phyloP scores from a whole-genome alignment of 1,140 invertebrate genomes.

The Lasioglossum albipes region DNA sequence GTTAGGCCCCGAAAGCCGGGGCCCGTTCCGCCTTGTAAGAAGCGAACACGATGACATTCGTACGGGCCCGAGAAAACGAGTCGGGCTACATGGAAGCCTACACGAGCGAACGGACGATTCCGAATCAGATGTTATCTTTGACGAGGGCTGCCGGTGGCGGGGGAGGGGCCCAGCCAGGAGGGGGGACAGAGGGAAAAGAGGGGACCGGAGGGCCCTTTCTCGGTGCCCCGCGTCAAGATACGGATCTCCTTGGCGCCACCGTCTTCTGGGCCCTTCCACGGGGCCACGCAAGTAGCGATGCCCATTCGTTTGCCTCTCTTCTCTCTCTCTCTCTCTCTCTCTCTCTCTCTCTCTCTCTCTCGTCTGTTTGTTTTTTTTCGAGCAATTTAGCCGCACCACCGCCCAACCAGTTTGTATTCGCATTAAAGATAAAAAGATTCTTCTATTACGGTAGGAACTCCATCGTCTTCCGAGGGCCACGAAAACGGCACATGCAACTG shows the following conservation, averaged over 20 bases:
- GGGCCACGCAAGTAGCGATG: conserved; percentile 48
- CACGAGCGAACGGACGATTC: conserved; percentile 71
- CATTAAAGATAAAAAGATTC: conserved; percentile 2
- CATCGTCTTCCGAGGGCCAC: not conserved
- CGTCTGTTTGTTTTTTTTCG: conserved; percentile 15
- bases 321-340: no score
- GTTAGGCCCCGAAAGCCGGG: conserved; percentile 10
- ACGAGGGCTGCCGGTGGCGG: conserved; percentile 66
- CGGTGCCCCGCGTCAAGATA: conserved; percentile 71
- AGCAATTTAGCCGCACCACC: conserved; percentile 24
- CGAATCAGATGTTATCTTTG: conserved; percentile 79
- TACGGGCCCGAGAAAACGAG: conserved; percentile 65
- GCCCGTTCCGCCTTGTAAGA: conserved; percentile 57
- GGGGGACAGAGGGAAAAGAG: conserved; percentile 34
- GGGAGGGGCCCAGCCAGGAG: not conserved
- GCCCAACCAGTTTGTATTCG: conserved; percentile 13
- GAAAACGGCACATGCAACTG: not conserved
- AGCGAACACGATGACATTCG: conserved; percentile 65
- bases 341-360: no score
- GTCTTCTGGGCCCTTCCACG: conserved; percentile 53
- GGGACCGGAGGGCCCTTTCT: conserved; percentile 55
- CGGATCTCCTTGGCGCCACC: conserved; percentile 76
- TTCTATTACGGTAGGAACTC: conserved; percentile 3
- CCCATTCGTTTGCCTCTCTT: conserved; percentile 28
- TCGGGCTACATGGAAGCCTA: conserved; percentile 68